Evolutionary conservation across 2,797 vertebrate species (phyloP).

Genomic region (Tenualosa ilisha): DNA sequence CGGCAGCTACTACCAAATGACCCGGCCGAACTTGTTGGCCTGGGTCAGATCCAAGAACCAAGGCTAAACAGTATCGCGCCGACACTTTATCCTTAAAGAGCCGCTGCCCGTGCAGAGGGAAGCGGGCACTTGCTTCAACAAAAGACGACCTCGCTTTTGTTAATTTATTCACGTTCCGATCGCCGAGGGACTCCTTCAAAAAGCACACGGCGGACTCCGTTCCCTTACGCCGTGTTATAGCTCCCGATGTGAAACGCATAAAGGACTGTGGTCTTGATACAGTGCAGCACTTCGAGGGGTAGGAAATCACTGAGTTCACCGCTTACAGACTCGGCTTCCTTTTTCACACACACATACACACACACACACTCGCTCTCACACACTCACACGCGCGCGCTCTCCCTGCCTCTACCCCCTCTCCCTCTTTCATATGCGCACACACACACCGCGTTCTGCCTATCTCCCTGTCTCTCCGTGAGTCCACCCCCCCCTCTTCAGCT

Average conservation of each 20-base stretch:
- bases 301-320: slow-evolving; percentile 75
- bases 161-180: slow-evolving; percentile 64
- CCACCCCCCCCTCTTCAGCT: slow-evolving; percentile 70
- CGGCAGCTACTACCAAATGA: slow-evolving; percentile 60
- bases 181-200: slow-evolving; percentile 51
- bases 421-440: slow-evolving; percentile 24
- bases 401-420: slow-evolving; percentile 46
- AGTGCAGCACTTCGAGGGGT: slow-evolving; percentile 66
- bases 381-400: slow-evolving; percentile 45
- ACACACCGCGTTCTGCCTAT: slow-evolving; percentile 64
- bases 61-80: slow-evolving; percentile 52
- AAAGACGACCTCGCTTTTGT: slow-evolving; percentile 83
- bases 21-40: slow-evolving; percentile 64
- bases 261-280: slow-evolving; percentile 61
- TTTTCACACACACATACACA: slow-evolving; percentile 63
- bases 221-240: slow-evolving; percentile 57
- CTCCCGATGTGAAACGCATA: slow-evolving; percentile 62
- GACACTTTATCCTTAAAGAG: slow-evolving; percentile 61
- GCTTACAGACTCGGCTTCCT: slow-evolving; percentile 78
- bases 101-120: slow-evolving; percentile 61
- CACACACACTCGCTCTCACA: slow-evolving; percentile 51
- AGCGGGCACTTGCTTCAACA: slow-evolving; percentile 84
- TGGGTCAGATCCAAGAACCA: slow-evolving; percentile 70
- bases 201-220: slow-evolving; percentile 54
- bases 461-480: slow-evolving; percentile 63